Evolutionary conservation across 35 echinoderm and acorn worm species (phyloP), one percentile per base, ranked within the genome.

Genomic region (Eucidaris tribuloides): DNA sequence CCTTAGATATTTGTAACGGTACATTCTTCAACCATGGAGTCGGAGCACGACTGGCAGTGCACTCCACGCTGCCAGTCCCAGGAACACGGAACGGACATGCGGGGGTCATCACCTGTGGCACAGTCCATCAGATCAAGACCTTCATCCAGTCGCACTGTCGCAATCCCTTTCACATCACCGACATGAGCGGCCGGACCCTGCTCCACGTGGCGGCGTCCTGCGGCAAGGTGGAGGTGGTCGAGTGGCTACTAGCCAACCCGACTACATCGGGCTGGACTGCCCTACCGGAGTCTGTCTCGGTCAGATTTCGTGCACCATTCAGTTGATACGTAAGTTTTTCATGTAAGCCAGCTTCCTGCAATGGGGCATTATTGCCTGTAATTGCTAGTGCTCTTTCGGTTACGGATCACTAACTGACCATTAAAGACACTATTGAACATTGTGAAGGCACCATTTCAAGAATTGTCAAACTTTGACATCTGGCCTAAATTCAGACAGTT

Each of bases 201-300:
- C 80, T 99, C 24, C 90, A 93, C 45, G 87, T 99, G 33, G 96
- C 90, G 37, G 90, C 96, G 18, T 99, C 96, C 6, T 90, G 86
- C 58, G 83, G 87, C 22, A 99, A 87, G 63, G 57, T 59, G 58
- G 90, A 93, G 49, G 31, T 99, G 3, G 58, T 99, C 23, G 87
- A 90, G 40, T 99, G 96, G 91, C 71, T 99, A 9, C 3, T 93
- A n/a, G 87, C 93, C 36, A 84, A 81, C 25, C 85, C 14, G 87
- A 93, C 50, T 79, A 76, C 2, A 49, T 99, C 96, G 15, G 90
- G 91, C 3, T 99, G 96, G 96, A 99, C 96, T 4, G 58, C 91
- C 20, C 87, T 99, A 99, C 46, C 49, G 96, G 4, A 99, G 96
- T 74, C 46, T 99, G 22, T 99, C 87, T 93, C 80, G 90, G 90